Evolutionary conservation across 2,888 invertebrate species (phyloP), one percentile per base, ranked within the genome.

Genomic region (Scaptomyza cyrtandrae): DNA sequence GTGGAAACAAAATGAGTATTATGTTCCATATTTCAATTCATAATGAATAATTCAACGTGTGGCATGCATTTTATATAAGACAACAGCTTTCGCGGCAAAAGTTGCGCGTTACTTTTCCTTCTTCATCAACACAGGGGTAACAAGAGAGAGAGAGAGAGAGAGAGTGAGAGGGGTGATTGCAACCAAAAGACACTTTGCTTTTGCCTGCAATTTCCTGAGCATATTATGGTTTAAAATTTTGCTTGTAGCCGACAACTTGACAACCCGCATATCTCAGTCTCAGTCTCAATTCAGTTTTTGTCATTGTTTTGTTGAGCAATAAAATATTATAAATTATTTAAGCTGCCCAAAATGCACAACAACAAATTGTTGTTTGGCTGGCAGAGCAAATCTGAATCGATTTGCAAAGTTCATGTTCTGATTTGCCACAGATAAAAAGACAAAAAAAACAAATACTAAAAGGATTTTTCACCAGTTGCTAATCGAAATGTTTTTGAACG

Each of bases 251-350:
- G 85, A 71, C 87, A 84, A 65, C 61, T 68, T 82, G 81, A 82
- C 81, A 82, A 80, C 58, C 65, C 80, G 65, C 48, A 58, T 19
- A 19, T 68, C 83, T 76, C 81, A 63, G 69, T 24, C 24, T 19
- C n/a, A n/a, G n/a, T 69, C 78, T 71, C 83, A 71, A 80, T 76
- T 87, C 60, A 35, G 57, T 50, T 33, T n/a, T 64, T 60, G 45
- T 60, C 55, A 52, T 56, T 29, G 43, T 37, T 46, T 62, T 78
- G 68, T 61, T 71, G 54, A 62, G 77, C 80, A 87, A 86, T 88
- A 88, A 89, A 87, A 89, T 88, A 68, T 78, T 74, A 88, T 85
- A 69, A 85, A 88, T 86, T 89, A 88, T 88, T 87, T 79, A 88
- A 53, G 52, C 61, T 60, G 59, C 64, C 77, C 74, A 24, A 82